Percentiles rank a stretch among this genome's conserved stretches.
Conservation (phyloP, 2,113 vertebrate genomes). For the Capreolus pygargus region DNA sequence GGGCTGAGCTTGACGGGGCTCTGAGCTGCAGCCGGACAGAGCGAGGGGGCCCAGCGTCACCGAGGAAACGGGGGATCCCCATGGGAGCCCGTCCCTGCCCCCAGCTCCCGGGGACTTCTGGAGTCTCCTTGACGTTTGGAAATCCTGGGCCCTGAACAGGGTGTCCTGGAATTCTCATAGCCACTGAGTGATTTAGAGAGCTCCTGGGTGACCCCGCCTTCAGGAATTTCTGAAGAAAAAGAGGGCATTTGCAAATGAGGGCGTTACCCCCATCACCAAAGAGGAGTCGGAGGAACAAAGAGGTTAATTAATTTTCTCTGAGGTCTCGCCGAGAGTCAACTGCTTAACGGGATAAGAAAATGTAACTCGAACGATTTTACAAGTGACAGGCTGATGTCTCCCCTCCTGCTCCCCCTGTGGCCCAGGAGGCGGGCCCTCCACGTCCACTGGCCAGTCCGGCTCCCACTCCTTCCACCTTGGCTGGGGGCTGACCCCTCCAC, state of each 20-base stretch:
- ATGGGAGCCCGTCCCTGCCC: fast-evolving
- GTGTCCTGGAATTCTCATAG: fast-evolving
- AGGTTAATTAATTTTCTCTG: conserved; percentile 48
- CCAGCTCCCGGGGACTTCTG: too few species aligned
- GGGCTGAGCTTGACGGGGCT: background rate
- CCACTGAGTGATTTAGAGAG: background rate
- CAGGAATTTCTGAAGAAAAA: background rate
- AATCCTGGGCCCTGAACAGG: fast-evolving
- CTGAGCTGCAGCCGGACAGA: fast-evolving
- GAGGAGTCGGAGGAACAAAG: background rate
- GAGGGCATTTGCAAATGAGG: background rate
- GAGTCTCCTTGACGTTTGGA: background rate
- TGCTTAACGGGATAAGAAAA: background rate
- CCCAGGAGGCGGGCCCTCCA: fast-evolving
- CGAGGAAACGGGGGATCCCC: fast-evolving
- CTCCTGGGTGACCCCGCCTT: fast-evolving
- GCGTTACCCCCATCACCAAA: background rate
- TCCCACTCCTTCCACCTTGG: fast-evolving
- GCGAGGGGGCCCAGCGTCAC: fast-evolving
- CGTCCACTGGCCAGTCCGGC: fast-evolving
- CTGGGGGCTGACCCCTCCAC: fast-evolving
- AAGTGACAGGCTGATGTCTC: fast-evolving
- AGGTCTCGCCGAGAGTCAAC: background rate
- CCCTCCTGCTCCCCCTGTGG: fast-evolving
- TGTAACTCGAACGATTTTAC: fast-evolving